Base-by-base conservation (phyloP, 2,888 invertebrate genomes). In the Napeogenes inachia region DNA sequence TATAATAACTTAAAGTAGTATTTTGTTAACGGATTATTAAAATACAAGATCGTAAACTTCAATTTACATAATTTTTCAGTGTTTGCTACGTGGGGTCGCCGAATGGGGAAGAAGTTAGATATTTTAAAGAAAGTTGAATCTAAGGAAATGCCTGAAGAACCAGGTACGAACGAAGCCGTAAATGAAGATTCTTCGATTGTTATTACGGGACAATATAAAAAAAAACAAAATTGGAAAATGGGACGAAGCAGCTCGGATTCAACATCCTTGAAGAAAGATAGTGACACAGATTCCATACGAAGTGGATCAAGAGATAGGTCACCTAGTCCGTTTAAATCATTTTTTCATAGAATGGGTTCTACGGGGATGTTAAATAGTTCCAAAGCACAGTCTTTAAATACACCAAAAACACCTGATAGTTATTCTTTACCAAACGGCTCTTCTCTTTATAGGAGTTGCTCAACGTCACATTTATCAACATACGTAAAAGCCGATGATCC, bases 401-500 rank as follows among this genome's bases (percentile, higher is more conserved):
- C 76, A 71, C 85, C 80, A 61, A 91, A 77, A 75, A 75, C 79
- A 57, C 71, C 82, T 38, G 87, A 87, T 66, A 80, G 73, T 55
- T 88, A 87, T 71, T 76, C 85, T 0, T 78, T 84, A 50, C 88
- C 91, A 54, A 92, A 90, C 72, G 85, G 84, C 4, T 84, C 87
- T 35, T 80, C 88, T 42, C 84, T 95, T n/a, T 95, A 95, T 74
- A 91, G 95, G 61, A 94, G 94, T 77, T 94, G 94, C 78, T 95
- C 95, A 46, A 95, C 95, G 38, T 95, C 95, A 60, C 95, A 95
- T 75, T 82, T 95, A 70, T 94, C 94, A 66, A 93, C 93, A 33
- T 95, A 95, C 76, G 92, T 95, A 46, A 94, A 94, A 77, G 95
- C 94, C 66, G 95, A 95, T 77, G 95, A 95, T 84, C 95, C 95